Base-by-base conservation (phyloP, 37 sponge, comb jelly and placozoan genomes). In the Diacarnus erythraeanus region DNA sequence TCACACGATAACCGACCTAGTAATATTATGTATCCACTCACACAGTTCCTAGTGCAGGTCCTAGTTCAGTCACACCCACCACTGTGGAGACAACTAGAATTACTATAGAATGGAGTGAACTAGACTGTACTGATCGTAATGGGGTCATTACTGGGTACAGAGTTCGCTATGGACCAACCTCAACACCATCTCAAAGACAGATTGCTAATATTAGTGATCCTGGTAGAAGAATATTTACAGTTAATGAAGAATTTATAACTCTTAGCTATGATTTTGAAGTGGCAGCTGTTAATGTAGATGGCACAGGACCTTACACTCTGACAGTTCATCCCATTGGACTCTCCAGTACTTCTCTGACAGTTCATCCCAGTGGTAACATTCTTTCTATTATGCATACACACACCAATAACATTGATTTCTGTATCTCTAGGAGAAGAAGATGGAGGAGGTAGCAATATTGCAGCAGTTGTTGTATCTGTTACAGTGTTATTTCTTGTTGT, bases 101-200 rank as follows among this genome's bases (percentile, higher is more conserved):
- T 35, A 72, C 65, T 30, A 38, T 81, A 44, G 21, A 59, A 21
- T 81, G 82, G 82, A 64, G 64, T 26, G 57, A 51, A 63, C 74
- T 81, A 2, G 42, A 57, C 44, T 81, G 82, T 58, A 57, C 34
- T 51, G 72, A 81, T 29, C 73, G 42, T 8, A 81, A 81, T 40
- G 42, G 82, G 38, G 82, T 23, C 4, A 81, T 81, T 23, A 59
- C 74, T 38, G 74, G 73, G 39, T 81, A 81, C 74, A 56, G 34
- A 5, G 74, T 81, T 38, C 33, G 57, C 15, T 68, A 79, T 69
- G 57, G 57, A 37, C 25, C 23, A 9, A 3, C 37, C 22, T 41
- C 27, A 51, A 35, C n/a, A 58, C 39, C 76, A 34, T 38, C 59
- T 35, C 18, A 34, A 15, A 22, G 38, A 23, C 25, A 39, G 21